Percentiles rank a stretch among this genome's conserved stretches.
phyloP scores from a whole-genome alignment of 2,797 vertebrate genomes.

The Onychomys leucogaster region DNA sequence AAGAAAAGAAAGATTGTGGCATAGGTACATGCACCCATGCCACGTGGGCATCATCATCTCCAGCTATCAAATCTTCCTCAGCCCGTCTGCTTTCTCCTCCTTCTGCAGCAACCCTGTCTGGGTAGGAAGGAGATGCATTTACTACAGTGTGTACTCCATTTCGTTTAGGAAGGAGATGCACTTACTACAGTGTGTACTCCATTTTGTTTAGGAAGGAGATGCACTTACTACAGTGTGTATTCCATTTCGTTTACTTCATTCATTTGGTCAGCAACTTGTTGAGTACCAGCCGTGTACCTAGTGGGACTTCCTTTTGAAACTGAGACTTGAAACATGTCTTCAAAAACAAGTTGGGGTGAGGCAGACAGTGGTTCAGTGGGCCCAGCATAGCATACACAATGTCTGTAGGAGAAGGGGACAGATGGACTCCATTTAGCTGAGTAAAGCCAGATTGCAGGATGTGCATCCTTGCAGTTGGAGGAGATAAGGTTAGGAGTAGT shows the following conservation, averaged over 20 bases:
- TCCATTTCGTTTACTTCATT: conserved; percentile 17
- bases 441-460: neutral
- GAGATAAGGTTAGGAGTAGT: neutral
- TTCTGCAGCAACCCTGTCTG: neutral
- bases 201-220: neutral
- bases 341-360: neutral
- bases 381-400: neutral
- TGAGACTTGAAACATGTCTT: neutral
- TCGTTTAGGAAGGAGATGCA: neutral
- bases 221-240: neutral
- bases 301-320: neutral
- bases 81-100: neutral
- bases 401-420: neutral
- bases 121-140: neutral
- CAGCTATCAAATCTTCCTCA: neutral
- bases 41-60: neutral
- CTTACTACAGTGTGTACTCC: too few species aligned
- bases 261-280: conserved; percentile 28
- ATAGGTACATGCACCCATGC: neutral
- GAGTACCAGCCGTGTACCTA: neutral
- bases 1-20: neutral
- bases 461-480: neutral
- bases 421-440: neutral
- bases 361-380: neutral
- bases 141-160: too few species aligned